Evolutionary conservation across 2,113 vertebrate species (phyloP).

Genomic region (Microcebus tavaratra): DNA sequence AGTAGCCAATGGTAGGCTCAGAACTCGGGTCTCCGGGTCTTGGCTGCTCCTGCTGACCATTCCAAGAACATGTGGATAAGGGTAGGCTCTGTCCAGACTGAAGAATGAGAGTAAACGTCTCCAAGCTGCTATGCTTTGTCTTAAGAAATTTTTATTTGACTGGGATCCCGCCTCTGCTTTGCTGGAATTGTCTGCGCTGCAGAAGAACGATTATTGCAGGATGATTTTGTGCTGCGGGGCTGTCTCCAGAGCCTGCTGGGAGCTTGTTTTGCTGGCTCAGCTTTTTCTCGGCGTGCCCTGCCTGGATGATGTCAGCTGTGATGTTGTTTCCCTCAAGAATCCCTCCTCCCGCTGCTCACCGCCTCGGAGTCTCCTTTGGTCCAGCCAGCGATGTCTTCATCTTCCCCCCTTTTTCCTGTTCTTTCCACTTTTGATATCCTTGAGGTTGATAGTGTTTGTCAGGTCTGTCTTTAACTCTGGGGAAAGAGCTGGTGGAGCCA

Average conservation of each 20-base stretch:
- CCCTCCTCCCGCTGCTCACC: slow-evolving; percentile 16
- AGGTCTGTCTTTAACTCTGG: slow-evolving; percentile 54
- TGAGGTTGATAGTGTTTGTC: slow-evolving; percentile 74
- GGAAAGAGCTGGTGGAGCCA: slow-evolving; percentile 47
- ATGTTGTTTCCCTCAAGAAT: slow-evolving; percentile 67
- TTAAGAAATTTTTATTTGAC: slow-evolving; percentile 36
- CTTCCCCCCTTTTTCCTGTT: slow-evolving; percentile 43
- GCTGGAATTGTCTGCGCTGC: slow-evolving; percentile 45
- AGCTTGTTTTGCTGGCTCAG: slow-evolving; percentile 60
- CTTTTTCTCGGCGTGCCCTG: slow-evolving; percentile 52
- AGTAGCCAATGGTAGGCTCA: neutral
- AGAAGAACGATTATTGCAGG: neutral
- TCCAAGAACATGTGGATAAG: neutral
- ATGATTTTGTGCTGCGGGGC: neutral
- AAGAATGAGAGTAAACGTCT: neutral
- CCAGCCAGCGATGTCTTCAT: slow-evolving; percentile 70
- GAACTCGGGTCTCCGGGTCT: neutral
- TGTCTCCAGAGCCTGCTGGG: slow-evolving; percentile 45
- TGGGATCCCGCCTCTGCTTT: neutral
- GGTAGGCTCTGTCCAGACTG: neutral
- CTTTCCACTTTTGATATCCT: slow-evolving; percentile 59
- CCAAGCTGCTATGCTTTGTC: neutral
- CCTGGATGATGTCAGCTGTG: slow-evolving; percentile 63
- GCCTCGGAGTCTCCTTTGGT: slow-evolving; percentile 69
- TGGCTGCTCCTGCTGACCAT: neutral